Base-by-base conservation (phyloP, 2,113 vertebrate species). In the Tricholaema leucomelas region DNA sequence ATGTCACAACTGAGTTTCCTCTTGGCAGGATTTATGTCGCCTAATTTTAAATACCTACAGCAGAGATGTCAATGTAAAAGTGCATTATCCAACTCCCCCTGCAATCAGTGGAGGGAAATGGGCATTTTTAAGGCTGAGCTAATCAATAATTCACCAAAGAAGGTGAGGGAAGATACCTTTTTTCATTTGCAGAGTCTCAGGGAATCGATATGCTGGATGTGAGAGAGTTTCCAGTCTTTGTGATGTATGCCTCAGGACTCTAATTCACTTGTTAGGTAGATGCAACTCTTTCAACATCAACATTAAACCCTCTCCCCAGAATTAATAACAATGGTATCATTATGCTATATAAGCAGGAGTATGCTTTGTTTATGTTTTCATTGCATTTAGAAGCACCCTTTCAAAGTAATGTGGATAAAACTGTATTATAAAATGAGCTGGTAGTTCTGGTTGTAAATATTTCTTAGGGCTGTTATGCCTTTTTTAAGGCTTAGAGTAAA, bases 121-220 rank as follows among this genome's bases (percentile, higher is more conserved):
- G 67, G 40, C 42, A 50, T 82, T 94, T 92, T 40, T 71, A 64
- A 85, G 90, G 79, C 85, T 80, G 81, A 80, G 36, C 69, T 92
- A 35, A 92, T 95, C 90, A 93, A 85, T 93, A 93, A 93, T 95
- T 94, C 81, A 88, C 92, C 92, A 87, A 87, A 95, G 81, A 87
- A 81, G 86, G 74, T 76, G 81, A 87, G 21, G 63, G 74, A 81
- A 92, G 71, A 35, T 61, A 63, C 63, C 36, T 83, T 93, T 86
- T 79, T 75, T 84, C 50, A 88, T 90, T 81, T 81, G 40, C 50
- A 27, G 69, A 88, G 40, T 46, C 66, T 84, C 40, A 25, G 59
- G 65, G 78, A 85, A 92, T 91, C 87, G 70, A 81, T 93, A 88
- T 23, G 40, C 23, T 84, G 86, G 44, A 46, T 90, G 40, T 72